Conservation (phyloP, 2,113 vertebrate species). For the Petromus typicus region DNA sequence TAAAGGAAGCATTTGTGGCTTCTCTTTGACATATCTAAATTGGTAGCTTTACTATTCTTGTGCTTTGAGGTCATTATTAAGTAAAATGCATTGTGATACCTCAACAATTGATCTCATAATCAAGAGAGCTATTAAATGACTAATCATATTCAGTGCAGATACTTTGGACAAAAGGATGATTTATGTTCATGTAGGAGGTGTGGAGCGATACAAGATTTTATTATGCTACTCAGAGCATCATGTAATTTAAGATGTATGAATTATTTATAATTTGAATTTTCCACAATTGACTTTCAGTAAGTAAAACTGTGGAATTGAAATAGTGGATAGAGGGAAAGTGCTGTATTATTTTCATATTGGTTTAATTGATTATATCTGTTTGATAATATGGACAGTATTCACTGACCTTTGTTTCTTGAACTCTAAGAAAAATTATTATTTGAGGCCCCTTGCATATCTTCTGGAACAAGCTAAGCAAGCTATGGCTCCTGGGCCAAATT, state of each 20-base stretch:
- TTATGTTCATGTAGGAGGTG: background rate
- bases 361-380: background rate
- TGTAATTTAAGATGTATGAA: background rate
- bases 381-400: conserved; percentile 17
- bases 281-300: background rate
- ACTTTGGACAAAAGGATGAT: background rate
- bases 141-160: background rate
- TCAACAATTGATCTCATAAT: background rate
- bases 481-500: background rate
- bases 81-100: background rate
- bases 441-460: background rate
- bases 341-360: background rate
- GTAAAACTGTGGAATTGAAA: background rate
- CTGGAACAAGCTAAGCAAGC: background rate
- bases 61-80: background rate
- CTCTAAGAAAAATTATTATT: background rate
- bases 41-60: background rate
- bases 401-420: background rate
- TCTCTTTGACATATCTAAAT: background rate
- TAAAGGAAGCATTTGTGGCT: background rate
- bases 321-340: background rate
- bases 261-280: background rate
- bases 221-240: background rate
- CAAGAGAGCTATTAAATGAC: background rate
- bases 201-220: background rate